Evolutionary conservation across 1,140 invertebrate genomes (phyloP), one percentile per base, ranked within the genome.

Genomic region (Maniola jurtina): DNA sequence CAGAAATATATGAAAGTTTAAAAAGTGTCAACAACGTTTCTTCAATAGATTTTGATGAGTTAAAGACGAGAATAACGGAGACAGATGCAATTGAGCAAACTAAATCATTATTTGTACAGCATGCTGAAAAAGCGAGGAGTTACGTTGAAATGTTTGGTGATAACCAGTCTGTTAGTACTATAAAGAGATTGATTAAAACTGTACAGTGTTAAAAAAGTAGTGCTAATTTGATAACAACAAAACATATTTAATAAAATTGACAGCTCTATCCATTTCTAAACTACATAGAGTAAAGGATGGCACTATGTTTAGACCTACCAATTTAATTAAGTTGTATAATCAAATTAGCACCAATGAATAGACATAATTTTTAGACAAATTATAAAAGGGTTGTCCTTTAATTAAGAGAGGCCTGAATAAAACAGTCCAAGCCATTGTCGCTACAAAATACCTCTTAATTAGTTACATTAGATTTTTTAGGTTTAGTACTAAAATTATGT

Each of bases 1-100:
- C 93, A 35, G 86, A 92, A 8, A 88, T 95, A 60, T 93, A 95
- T 74, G 38, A 91, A 10, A 89, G 93, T 76, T 93, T 96, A 68
- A 92, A 94, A 70, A 93, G 93, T 74, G 92, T 92, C 42, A 89
- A 92, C 71, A 93, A 92, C 71, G 88, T 95, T 8, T 84, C 93
- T 15, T 92, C 94, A 71, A 91, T 96, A 55, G 92, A 96, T 81
- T 94, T 94, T 86, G 90, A 89, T 4, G 40, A 66, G 35, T 78
- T 90, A 13, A 88, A 78, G 69, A 50, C 35, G 6, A 71, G 80
- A 56, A 68, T 90, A 40, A 62, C 83, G 42, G 80, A 83, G 61
- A 89, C 86, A 4, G 65, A 82, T 73, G 86, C 86, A 3, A 34
- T 90, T 6, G 80, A 88, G 71, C 70, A 76, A 64, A 87, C 88